Base-by-base conservation (phyloP, 1,140 invertebrate genomes). In the Varroa destructor region DNA sequence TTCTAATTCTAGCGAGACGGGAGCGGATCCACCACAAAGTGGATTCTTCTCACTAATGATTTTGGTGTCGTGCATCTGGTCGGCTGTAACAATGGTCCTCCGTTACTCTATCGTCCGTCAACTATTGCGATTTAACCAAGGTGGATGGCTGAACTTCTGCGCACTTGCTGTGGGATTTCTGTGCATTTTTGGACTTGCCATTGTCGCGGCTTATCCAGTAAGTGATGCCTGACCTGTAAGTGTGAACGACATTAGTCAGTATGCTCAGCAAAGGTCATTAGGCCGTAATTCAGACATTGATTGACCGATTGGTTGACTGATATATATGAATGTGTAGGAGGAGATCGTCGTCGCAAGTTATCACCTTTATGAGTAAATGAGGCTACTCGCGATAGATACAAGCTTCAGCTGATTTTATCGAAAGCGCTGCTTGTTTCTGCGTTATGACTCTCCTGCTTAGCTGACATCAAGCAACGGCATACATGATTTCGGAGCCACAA, bases 21-120 rank as follows among this genome's bases (percentile, higher is more conserved):
- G 61, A 14, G 61, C 61, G 12, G 61, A 67, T 67, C 61, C 61
- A 43, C 61, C 61, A 2, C 61, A 67, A 40, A 67, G 61, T 46
- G 61, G 61, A 14, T 67, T 67, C 61, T 67, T 67, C 8, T 67
- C 61, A 67, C 46, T 67, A 37, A 67, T 67, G 61, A 67, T 67
- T 46, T 67, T 46, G 40, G 36, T 67, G 12, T 14, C 61, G 10
- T 67, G 61, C 46, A 46, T 67, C 36, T 67, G 61, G 61, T 67
- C 61, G 61, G 61, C 12, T 2, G 61, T 67, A 12, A 67, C 61
- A 8, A 67, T 67, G n/a, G 61, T 67, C 61, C 14, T 67, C 14
- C 10, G 61, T 14, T 67, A 67, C 36, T 67, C 61, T 2, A 67
- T 67, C 37, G 61, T 67, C 40, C 40, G 61, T 12, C 61, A 67